A percentile compares a stretch with the other conserved stretches of the same genome.
These are phyloP conservation scores for Falco berigora DNA, from an alignment of 2,797 vertebrate species.

Conservation along the genomic window DNA sequence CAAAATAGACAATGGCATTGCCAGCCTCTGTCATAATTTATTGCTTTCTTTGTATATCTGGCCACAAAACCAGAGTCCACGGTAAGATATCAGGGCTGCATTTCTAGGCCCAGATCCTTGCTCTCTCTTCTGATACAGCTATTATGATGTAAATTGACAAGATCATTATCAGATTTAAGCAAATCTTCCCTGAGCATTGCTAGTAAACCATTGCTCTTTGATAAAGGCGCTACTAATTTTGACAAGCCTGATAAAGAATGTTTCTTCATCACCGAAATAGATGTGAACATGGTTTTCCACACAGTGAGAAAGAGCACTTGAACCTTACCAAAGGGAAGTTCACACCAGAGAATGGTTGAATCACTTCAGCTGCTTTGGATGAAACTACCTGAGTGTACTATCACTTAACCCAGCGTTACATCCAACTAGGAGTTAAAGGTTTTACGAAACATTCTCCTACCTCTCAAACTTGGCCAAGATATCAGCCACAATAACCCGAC, in stretches of 20 bases:
- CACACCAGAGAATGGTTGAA: background rate
- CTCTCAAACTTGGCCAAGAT: constrained; percentile 91
- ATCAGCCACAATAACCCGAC: constrained; percentile 87
- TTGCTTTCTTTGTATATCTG: background rate
- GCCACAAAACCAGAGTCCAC: background rate
- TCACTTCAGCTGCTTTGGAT: background rate
- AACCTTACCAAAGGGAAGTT: background rate
- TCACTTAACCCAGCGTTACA: background rate
- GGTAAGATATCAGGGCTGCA: background rate
- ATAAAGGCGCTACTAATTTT: background rate
- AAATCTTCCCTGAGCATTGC: background rate
- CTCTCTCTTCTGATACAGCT: background rate
- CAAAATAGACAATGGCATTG: background rate
- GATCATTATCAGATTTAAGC: background rate
- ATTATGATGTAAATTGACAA: background rate
- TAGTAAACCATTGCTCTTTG: background rate
- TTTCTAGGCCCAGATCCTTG: background rate
- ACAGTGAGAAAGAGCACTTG: background rate
- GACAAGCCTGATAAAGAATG: background rate
- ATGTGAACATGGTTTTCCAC: background rate
- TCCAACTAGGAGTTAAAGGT: background rate
- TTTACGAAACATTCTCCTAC: constrained; percentile 55
- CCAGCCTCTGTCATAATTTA: background rate
- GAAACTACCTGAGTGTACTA: background rate
- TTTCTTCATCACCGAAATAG: background rate